phyloP scores from a whole-genome alignment of 2,888 invertebrate species.

The Dermolepida albohirtum region DNA sequence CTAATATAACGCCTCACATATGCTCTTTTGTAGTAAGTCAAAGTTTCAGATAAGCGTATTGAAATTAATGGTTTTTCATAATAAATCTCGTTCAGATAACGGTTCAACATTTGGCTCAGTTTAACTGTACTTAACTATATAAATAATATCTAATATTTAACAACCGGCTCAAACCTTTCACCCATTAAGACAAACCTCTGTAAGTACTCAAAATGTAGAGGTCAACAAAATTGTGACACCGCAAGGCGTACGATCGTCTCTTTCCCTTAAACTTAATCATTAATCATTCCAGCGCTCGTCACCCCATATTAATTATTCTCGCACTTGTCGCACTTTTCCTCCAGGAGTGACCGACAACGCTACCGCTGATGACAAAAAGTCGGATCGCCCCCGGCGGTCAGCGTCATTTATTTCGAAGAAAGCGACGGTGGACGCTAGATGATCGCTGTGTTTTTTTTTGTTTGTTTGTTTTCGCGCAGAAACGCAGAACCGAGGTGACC shows the following conservation, averaged over 20 bases:
- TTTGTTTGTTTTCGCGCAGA: constrained; percentile 2
- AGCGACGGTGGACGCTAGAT: constrained; percentile 4
- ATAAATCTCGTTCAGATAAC: too few species aligned
- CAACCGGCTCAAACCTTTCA: too few species aligned
- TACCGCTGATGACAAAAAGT: constrained; percentile 19
- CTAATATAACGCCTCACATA: too few species aligned
- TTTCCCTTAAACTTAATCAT: constrained; percentile 28
- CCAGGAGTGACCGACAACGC: constrained; percentile 1
- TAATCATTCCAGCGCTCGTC: constrained; percentile 18
- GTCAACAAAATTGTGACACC: constrained; percentile 18
- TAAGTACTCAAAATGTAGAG: background rate
- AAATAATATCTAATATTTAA: too few species aligned
- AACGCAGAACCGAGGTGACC: constrained; percentile 7
- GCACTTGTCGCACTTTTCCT: constrained; percentile 3
- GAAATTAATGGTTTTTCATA: too few species aligned
- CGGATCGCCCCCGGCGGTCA: constrained; percentile 7
- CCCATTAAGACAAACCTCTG: too few species aligned
- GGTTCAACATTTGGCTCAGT: too few species aligned
- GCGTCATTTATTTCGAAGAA: constrained; percentile 36
- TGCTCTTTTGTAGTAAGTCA: too few species aligned
- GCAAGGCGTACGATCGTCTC: constrained; percentile 10
- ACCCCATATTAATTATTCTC: constrained; percentile 36
- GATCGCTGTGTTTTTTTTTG: constrained; percentile 25
- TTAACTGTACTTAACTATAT: too few species aligned
- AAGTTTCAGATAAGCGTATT: too few species aligned